Evolutionary conservation across 1,140 invertebrate genomes (phyloP), one percentile per base, ranked within the genome.

Genomic region (Seison nebaliae): DNA sequence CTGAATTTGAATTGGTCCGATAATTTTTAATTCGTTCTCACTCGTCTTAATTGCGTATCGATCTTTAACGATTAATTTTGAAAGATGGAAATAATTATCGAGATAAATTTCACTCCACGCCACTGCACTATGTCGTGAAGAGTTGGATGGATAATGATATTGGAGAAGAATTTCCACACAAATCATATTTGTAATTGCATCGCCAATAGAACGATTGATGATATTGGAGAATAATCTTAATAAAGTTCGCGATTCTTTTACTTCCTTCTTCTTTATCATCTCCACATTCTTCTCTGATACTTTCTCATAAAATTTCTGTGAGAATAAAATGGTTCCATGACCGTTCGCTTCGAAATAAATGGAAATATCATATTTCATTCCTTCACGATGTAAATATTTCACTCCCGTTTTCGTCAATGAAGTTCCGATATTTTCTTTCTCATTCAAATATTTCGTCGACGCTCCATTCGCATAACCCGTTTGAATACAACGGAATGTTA

Each of bases 291-390:
- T n/a, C n/a, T n/a, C n/a, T n/a, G n/a, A n/a, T n/a, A n/a, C n/a
- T n/a, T n/a, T n/a, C n/a, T n/a, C n/a, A n/a, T n/a, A n/a, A n/a
- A n/a, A n/a, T n/a, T n/a, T n/a, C n/a, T n/a, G n/a, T n/a, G n/a
- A n/a, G n/a, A n/a, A n/a, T n/a, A n/a, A n/a, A n/a, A n/a, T n/a
- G 1, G 88, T 96, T 7, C 91, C 91, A 63, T 98, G 91, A 0
- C 91, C 91, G 63, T 98, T 98, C 0, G 91, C 84, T 63, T 98
- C 91, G 63, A 98, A 98, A 59, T 96, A 98, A 11, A 98, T 67
- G 3, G 86, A 88, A 49, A 96, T 72, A 52, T 96, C 86, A 63
- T 72, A 93, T 37, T 79, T 66, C 18, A 28, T 24, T 0, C 88
- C 86, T 54, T 73, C 72, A 46, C 76, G 73, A 54, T 96, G 86